phyloP scores from a whole-genome alignment of 1,140 invertebrate genomes.

The Musca domestica region DNA sequence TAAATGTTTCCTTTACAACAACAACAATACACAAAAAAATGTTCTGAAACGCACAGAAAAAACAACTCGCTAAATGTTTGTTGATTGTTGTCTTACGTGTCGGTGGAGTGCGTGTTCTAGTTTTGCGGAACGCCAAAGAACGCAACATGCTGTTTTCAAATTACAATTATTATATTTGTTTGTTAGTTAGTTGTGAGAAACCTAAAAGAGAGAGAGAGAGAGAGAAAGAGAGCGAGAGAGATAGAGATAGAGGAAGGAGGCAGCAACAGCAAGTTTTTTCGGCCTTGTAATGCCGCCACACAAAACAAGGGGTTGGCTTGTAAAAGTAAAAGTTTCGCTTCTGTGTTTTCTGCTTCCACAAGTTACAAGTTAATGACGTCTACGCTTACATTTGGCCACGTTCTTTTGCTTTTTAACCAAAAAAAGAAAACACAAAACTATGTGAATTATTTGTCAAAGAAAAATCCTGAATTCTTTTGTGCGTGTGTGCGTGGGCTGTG shows the following conservation, averaged over 20 bases:
- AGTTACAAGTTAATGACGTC: no score
- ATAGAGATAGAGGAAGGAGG: neutral
- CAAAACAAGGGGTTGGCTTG: neutral
- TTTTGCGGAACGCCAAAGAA: neutral
- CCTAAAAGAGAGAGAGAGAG: neutral
- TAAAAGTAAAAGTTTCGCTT: constrained; percentile 11
- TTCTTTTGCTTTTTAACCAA: no score
- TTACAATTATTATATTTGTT: constrained; percentile 51
- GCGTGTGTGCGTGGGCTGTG: neutral
- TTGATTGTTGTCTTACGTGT: constrained; percentile 53
- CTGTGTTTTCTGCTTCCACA: neutral
- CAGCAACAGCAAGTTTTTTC: neutral
- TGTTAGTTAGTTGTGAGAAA: no score
- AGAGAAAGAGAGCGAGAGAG: neutral
- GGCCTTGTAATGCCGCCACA: neutral
- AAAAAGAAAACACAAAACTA: no score
- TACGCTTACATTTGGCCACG: no score
- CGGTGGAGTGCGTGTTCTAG: constrained; percentile 23
- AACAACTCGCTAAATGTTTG: constrained; percentile 51
- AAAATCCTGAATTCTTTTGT: neutral
- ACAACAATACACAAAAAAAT: neutral
- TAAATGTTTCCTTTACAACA: no score
- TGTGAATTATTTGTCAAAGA: neutral
- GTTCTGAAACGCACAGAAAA: constrained; percentile 15
- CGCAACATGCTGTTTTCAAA: constrained; percentile 31